Evolutionary conservation across 2,797 vertebrate genomes (phyloP), one percentile per base, ranked within the genome.

Genomic region (Eurystomus glaucurus): DNA sequence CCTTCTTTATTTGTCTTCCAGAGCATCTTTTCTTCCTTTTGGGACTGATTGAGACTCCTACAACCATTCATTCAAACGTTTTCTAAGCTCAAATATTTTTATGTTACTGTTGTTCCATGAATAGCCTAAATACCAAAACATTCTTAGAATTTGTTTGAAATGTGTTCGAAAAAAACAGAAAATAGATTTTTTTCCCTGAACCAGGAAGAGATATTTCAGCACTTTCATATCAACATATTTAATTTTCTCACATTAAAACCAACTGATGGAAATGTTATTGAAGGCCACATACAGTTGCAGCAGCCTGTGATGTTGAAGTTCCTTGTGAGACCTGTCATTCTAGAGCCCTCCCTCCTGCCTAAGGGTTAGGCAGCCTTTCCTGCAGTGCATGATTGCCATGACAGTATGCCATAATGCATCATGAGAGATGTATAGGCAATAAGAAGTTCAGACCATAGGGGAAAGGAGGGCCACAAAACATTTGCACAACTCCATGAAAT

Each of bases 81-180:
- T 92, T 64, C 50, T 81, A 79, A 61, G 35, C 17, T 76, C 37
- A 72, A 74, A 83, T 94, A 77, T 82, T 88, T 77, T 85, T 41
- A 57, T 48, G 14, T 45, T 79, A 79, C 23, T 72, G 85, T 82
- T 79, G 21, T 89, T 80, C 37, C 41, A 39, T 33, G 28, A 89
- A 82, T 13, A 76, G 71, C 54, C 8, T 72, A 66, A 94, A 93
- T 77, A 76, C 12, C 14, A 93, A 88, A 88, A 87, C 19, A 65
- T 61, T 84, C 35, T 54, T 37, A 91, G 58, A 79, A 85, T 68
- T 8, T 35, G 7, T 57, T 85, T 58, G 10, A 83, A 88, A 62
- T 43, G 3, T 23, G 88, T 74, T 41, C 19, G n/a, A 28, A 62
- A 31, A 83, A 69, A 48, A 0, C 1, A n/a, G 10, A 72, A 69